phyloP scores from a whole-genome alignment of 2,888 invertebrate genomes.

The Diachrysia chrysitis region DNA sequence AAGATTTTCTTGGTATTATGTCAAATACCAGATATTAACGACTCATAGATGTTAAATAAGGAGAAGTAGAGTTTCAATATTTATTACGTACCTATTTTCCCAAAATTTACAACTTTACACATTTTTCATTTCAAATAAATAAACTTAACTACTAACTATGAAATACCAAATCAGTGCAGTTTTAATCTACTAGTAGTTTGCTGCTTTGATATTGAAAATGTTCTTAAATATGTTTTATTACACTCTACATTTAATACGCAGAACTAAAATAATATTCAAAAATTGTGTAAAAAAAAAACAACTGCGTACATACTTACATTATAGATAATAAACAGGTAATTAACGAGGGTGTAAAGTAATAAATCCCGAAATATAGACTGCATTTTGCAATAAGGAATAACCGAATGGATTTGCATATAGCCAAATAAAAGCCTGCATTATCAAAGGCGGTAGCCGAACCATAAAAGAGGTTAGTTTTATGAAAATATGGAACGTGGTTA shows the following conservation, averaged over 20 bases:
- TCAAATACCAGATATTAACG: neutral
- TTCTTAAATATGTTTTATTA: no score
- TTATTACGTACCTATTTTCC: neutral
- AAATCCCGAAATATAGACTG: conserved; percentile 37
- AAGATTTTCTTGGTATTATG: conserved; percentile 7
- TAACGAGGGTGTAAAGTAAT: conserved; percentile 49
- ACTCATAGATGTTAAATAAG: neutral
- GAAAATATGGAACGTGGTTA: neutral
- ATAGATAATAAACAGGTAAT: neutral
- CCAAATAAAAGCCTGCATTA: neutral
- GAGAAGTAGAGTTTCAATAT: neutral
- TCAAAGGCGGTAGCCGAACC: conserved; percentile 4
- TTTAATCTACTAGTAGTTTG: no score
- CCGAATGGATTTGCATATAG: conserved; percentile 30
- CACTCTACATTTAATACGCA: no score
- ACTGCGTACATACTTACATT: neutral
- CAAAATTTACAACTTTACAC: neutral
- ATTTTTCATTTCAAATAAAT: no score
- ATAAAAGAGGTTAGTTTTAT: neutral
- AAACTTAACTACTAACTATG: no score
- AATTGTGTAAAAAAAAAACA: no score
- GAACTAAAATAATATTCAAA: no score
- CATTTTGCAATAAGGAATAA: conserved; percentile 33
- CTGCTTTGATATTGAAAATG: no score
- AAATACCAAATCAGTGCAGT: no score